These are phyloP conservation scores for Euplagia quadripunctaria DNA, from an alignment of 2,888 invertebrate genomes.

Conservation along the genomic window DNA sequence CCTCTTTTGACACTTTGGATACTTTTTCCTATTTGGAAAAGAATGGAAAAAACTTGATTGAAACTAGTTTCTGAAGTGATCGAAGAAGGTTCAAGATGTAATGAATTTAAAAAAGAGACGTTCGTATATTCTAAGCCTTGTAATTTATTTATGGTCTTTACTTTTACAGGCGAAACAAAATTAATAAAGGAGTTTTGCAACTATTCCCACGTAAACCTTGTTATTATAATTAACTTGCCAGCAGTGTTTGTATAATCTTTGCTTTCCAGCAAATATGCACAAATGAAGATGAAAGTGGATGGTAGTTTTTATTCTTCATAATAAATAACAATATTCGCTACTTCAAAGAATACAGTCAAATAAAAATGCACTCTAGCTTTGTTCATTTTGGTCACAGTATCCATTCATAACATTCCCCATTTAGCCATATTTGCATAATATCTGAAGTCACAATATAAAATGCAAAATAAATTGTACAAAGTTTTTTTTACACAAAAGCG, in stretches of 20 bases:
- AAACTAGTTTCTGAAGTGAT: background rate
- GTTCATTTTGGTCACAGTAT: background rate
- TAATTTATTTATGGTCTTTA: background rate
- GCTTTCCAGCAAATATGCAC: background rate
- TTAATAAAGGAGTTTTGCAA: background rate
- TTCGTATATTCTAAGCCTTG: background rate
- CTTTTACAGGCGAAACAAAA: background rate
- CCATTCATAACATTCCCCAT: background rate
- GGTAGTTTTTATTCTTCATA: background rate
- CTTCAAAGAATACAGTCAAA: background rate
- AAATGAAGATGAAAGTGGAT: background rate
- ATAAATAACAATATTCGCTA: background rate
- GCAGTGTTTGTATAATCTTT: no score
- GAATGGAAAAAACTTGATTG: background rate
- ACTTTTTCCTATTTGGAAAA: background rate
- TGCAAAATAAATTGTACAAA: background rate
- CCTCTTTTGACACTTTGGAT: background rate
- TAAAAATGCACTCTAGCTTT: background rate
- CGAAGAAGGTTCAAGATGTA: background rate
- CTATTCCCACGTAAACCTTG: background rate
- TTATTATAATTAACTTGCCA: background rate
- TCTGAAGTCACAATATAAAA: background rate
- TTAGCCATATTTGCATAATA: background rate
- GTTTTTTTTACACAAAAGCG: background rate
- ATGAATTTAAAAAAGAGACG: background rate